Conservation (phyloP, 2,888 invertebrate species). For the Stenodema calcarata region DNA sequence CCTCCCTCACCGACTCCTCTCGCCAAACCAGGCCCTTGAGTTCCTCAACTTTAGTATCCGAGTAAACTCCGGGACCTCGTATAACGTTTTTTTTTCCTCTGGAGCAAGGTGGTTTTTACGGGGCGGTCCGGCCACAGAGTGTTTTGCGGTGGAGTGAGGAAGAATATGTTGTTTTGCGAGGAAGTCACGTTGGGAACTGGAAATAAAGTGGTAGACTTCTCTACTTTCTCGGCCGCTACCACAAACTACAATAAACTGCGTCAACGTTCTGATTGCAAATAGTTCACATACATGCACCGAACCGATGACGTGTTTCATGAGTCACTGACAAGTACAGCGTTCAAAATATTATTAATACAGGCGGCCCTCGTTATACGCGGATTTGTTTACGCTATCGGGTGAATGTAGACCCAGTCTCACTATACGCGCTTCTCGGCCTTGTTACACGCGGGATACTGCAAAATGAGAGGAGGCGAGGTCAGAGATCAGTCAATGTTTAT, state of each 20-base stretch:
- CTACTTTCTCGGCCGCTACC: background rate
- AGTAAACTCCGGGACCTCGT: conserved; percentile 24
- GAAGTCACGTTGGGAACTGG: background rate
- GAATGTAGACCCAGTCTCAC: no score
- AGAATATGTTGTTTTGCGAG: background rate
- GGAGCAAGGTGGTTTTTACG: background rate
- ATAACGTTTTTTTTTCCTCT: background rate
- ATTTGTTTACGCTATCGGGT: no score
- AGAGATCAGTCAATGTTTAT: no score
- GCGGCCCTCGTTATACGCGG: no score
- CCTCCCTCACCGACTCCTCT: background rate
- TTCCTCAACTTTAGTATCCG: background rate
- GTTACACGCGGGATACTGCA: no score
- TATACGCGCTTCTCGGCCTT: no score
- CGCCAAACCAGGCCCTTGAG: background rate
- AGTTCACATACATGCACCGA: background rate
- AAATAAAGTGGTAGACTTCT: background rate
- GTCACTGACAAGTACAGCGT: no score
- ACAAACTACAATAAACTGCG: background rate
- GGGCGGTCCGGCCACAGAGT: background rate
- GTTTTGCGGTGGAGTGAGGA: background rate
- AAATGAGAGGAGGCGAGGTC: no score
- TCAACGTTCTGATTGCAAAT: background rate
- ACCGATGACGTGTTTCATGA: background rate
- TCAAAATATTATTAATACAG: no score